Evolutionary conservation across 2,888 invertebrate species (phyloP).

Genomic region (Rapana venosa): DNA sequence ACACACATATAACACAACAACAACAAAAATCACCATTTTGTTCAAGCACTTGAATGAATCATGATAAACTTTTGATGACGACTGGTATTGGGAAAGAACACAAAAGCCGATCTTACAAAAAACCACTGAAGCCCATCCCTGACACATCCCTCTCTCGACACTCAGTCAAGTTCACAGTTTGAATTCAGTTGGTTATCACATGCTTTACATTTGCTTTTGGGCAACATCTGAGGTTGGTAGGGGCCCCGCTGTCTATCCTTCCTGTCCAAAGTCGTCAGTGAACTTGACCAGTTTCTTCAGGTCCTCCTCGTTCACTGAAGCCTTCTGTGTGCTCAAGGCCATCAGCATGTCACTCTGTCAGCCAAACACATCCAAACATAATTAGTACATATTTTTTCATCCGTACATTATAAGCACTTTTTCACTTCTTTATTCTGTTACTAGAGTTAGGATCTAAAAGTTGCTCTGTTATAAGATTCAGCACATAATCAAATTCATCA

Average conservation of each 20-base stretch:
- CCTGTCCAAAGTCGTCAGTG: slow-evolving; percentile 98
- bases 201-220: background rate
- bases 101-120: background rate
- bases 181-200: background rate
- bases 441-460: no score
- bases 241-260: slow-evolving; percentile 82
- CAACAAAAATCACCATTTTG: background rate
- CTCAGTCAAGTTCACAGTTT: background rate
- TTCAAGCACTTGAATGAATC: background rate
- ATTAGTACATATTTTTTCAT: no score
- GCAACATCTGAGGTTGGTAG: no score
- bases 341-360: slow-evolving; percentile 87
- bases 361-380: background rate
- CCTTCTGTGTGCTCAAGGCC: slow-evolving; percentile 95
- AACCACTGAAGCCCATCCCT: background rate
- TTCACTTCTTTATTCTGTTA: no score
- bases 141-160: background rate
- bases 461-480: no score
- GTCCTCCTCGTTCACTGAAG: slow-evolving; percentile 98
- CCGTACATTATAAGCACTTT: no score
- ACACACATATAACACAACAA: background rate
- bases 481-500: no score
- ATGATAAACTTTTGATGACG: background rate
- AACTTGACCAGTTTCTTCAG: slow-evolving; percentile 95
- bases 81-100: background rate